Evolutionary conservation across 2,113 vertebrate species (phyloP).

Genomic region (Hucho hucho): DNA sequence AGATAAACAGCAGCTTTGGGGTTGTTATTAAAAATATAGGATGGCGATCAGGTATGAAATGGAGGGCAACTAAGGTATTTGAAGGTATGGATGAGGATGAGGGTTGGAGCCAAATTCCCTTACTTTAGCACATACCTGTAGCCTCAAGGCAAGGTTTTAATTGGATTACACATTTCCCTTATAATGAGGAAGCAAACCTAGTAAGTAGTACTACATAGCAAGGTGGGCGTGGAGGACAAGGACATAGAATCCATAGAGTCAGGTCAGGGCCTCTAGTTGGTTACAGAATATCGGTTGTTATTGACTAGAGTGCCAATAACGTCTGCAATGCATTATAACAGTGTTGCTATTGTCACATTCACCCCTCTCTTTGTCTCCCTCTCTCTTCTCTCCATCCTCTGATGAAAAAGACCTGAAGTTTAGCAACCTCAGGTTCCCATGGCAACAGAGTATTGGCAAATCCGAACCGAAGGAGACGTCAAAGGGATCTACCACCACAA

Average conservation of each 20-base stretch:
- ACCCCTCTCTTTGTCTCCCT: background rate
- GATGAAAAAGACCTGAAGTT: constrained; percentile 2
- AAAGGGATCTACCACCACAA: background rate
- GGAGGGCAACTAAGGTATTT: constrained; percentile 10
- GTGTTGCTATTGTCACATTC: background rate
- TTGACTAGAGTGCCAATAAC: too few species aligned
- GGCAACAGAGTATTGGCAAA: constrained; percentile 19
- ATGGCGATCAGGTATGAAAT: constrained; percentile 6
- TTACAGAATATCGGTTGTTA: background rate
- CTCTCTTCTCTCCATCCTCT: background rate
- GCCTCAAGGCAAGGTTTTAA: too few species aligned
- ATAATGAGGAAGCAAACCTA: constrained; percentile 10
- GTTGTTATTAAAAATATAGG: constrained; percentile 15
- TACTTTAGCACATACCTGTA: too few species aligned
- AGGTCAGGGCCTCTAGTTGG: background rate
- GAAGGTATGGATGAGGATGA: constrained; percentile 15
- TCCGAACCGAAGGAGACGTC: background rate
- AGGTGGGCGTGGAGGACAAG: background rate
- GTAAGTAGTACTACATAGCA: background rate
- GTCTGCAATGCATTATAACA: background rate
- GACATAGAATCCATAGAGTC: background rate
- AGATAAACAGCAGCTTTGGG: constrained; percentile 41
- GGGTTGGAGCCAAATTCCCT: too few species aligned
- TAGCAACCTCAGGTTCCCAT: constrained; percentile 32
- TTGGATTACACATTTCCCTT: too few species aligned